Evolutionary conservation across 2,888 invertebrate species (phyloP), one percentile per base, ranked within the genome.

Genomic region (Xylophagus ater): DNA sequence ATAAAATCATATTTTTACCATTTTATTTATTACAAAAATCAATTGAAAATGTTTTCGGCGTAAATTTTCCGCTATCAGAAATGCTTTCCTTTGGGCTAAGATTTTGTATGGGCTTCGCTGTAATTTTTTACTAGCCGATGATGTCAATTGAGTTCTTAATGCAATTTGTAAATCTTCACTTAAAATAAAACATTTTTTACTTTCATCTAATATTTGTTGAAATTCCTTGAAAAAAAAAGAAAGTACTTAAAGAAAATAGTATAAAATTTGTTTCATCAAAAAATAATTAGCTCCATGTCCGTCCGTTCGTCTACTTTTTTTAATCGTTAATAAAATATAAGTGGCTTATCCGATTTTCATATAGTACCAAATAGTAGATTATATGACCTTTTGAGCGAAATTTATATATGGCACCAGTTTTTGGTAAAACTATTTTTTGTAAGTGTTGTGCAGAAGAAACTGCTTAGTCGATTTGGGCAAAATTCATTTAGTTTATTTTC

Each of bases 71-170:
- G 43, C 35, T 29, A 49, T 45, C 19, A 44, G 15, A n/a, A 36
- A 21, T 2, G 49, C 49, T 42, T 49, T 51, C 33, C 30, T 26
- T 39, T 44, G 42, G 10, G 61, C 50, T 39, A 63, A 45, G 6
- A 56, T 54, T 49, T 60, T 62, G 40, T 62, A 63, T 4, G 63
- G 59, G 47, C 59, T 63, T 4, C 63, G 52, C 44, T 63, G 59
- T 33, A 62, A 53, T 49, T 60, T 60, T 49, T 61, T 62, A 37
- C 45, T 45, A 2, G 36, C 34, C 20, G 46, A 43, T 25, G 36
- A 36, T 14, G 38, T 34, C 17, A 42, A 40, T 31, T 46, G 37
- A 20, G 34, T 43, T 17, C 36, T 42, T 10, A 49, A 25, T 26
- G 34, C 41, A 17, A 19, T 32, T 19, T 47, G 47, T 10, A 46